These are phyloP conservation scores for Nibea albiflora DNA, from an alignment of 2,113 vertebrate genomes.

Conservation along the genomic window DNA sequence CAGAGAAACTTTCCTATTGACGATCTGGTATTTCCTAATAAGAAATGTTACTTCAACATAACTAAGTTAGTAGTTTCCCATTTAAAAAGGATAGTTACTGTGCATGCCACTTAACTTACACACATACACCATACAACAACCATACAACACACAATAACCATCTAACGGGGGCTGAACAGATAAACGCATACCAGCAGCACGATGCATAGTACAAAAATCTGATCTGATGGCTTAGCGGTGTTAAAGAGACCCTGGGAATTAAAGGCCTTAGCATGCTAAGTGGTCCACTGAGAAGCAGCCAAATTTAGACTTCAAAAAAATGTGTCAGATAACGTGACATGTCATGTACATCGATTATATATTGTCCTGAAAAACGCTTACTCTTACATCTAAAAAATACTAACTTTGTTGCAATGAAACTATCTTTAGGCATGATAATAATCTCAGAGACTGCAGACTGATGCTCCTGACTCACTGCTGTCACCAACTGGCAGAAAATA, in stretches of 20 bases:
- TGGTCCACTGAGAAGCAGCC: neutral
- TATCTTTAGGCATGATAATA: neutral
- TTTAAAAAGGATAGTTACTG: neutral
- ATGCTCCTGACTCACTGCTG: conserved; percentile 36
- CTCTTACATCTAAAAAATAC: too few relatives aligned
- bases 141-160: too few relatives aligned
- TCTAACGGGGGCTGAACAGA: neutral
- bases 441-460: neutral
- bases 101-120: too few relatives aligned
- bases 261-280: neutral
- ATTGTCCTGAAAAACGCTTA: neutral
- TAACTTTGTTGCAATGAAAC: neutral
- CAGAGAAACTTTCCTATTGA: neutral
- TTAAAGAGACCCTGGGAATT: neutral
- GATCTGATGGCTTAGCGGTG: conserved; percentile 20
- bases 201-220: conserved; percentile 8
- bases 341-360: neutral
- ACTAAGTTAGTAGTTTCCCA: neutral
- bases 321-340: neutral
- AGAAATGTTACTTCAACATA: neutral
- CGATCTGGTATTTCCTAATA: too few relatives aligned
- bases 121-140: neutral
- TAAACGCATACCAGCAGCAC: neutral
- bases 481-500: conserved; percentile 23
- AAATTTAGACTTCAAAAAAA: conserved; percentile 3